phyloP scores from a whole-genome alignment of 2,888 invertebrate species.

The Stenodema calcarata region DNA sequence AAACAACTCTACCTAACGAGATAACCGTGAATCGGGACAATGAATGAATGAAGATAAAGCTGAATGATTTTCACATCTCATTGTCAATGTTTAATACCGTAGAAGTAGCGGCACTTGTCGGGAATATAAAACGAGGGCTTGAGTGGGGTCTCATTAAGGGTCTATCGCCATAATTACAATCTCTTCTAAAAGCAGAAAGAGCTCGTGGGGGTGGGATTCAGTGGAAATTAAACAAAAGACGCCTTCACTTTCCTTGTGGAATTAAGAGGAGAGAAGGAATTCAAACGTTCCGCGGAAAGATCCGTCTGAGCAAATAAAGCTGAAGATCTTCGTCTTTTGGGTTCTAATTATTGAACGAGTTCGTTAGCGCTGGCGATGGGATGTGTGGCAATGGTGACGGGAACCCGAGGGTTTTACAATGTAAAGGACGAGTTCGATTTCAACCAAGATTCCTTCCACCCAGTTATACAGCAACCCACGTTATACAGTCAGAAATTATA shows the following conservation, averaged over 20 bases:
- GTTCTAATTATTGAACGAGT: neutral
- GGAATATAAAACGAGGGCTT: neutral
- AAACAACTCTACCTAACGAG: too few relatives aligned
- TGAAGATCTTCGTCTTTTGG: neutral
- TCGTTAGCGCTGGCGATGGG: neutral
- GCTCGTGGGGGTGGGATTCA: neutral
- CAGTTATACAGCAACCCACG: too few relatives aligned
- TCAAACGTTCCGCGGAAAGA: neutral
- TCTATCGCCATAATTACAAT: neutral
- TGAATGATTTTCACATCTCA: neutral
- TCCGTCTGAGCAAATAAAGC: neutral
- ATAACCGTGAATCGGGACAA: neutral
- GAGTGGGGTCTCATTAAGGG: neutral
- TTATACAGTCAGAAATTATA: too few relatives aligned
- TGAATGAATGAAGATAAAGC: neutral
- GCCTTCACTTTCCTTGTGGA: neutral
- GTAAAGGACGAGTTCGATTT: too few relatives aligned
- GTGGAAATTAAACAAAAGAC: neutral
- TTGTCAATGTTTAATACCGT: neutral
- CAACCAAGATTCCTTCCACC: too few relatives aligned
- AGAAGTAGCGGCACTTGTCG: neutral
- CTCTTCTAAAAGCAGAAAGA: neutral
- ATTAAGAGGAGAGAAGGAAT: neutral
- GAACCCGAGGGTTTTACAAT: too few relatives aligned
- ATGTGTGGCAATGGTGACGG: neutral